Base-by-base conservation (phyloP, 1,140 invertebrate genomes). In the Hylaeus anthracinus region DNA sequence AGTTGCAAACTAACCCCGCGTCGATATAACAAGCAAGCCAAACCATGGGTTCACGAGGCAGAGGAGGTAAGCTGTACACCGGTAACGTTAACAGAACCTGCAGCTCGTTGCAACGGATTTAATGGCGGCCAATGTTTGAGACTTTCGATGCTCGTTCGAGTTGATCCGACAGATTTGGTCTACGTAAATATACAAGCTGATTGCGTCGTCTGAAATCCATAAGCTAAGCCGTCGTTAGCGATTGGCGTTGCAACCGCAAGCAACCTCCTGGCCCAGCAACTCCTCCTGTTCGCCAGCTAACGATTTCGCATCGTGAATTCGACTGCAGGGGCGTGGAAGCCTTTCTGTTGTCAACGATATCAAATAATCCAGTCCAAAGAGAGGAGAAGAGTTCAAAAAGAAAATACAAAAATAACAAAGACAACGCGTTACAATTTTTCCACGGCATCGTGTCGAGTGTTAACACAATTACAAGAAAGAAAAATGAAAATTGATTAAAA, bases 141-240 rank as follows among this genome's bases (percentile, higher is more conserved):
- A 67, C 79, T 67, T 60, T 56, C 55, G n/a, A 51, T 26, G 3
- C 48, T 72, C 15, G 70, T 56, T 72, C 70, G 26, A 5, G 37
- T 26, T 66, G 72, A 74, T 56, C 78, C 53, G 71, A 53, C 72
- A 51, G 45, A 72, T 64, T 37, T 39, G n/a, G 53, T n/a, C n/a
- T 71, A 43, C 37, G 58, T 55, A 37, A 6, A 41, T 15, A 15
- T 51, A 55, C 71, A 45, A 74, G 63, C 71, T 58, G 78, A 67
- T 74, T 5, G 63, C 63, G 5, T 43, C 63, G 63, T 58, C 48
- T 45, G 10, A 41, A 58, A 74, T 45, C 53, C 78, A 43, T 45
- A 1, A 43, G 39, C 39, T n/a, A 58, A 73, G 43, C 63, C 10
- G 53, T 67, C 9, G 67, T n/a, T 15, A 26, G 26, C 43, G 53